Conservation (phyloP, 2,113 vertebrate genomes). For the Tauraco erythrolophus region DNA sequence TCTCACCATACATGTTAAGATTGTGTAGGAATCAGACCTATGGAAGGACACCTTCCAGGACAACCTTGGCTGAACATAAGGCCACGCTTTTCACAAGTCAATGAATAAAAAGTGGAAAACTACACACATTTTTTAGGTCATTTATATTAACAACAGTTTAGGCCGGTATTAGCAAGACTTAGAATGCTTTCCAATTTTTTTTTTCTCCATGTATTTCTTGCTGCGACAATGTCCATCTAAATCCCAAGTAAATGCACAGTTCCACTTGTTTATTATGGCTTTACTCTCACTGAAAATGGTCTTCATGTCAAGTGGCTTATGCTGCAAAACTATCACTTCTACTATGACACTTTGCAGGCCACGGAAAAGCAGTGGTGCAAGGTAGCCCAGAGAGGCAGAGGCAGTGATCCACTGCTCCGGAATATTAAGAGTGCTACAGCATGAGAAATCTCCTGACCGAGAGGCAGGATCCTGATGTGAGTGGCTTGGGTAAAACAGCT, state of each 20-base stretch:
- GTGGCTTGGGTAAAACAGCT: background rate
- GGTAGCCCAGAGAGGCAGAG: background rate
- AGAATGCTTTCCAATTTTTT: background rate
- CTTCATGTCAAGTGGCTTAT: background rate
- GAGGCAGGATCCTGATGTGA: background rate
- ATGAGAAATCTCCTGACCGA: background rate
- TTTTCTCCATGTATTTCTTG: background rate
- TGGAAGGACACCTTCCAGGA: background rate
- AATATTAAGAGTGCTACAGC: conserved; percentile 29
- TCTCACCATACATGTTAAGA: fast-evolving
- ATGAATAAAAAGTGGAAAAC: background rate
- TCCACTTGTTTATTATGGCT: background rate
- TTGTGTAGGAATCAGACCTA: background rate
- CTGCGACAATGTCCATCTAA: background rate
- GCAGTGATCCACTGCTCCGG: background rate
- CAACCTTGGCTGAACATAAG: background rate
- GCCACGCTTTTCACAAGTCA: background rate
- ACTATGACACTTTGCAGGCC: background rate
- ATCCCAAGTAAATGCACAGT: background rate
- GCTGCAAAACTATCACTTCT: background rate
- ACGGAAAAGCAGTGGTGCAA: background rate
- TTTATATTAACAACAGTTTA: background rate
- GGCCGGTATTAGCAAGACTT: background rate
- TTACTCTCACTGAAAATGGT: background rate
- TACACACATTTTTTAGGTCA: background rate